Evolutionary conservation across 2,113 vertebrate species (phyloP).

Genomic region (Candoia aspera): DNA sequence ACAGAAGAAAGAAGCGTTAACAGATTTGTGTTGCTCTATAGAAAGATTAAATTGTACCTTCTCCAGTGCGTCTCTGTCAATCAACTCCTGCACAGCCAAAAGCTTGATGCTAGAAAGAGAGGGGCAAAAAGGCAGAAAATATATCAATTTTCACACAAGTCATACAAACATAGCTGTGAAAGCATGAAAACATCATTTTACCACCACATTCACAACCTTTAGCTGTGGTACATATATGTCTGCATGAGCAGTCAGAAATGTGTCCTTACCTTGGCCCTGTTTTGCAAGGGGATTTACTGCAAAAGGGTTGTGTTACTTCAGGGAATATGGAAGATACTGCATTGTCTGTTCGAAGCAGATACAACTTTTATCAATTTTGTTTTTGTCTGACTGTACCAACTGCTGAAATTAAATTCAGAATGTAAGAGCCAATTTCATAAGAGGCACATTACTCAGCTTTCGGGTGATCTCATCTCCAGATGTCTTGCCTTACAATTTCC

Average conservation of each 20-base stretch:
- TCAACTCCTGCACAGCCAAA: slow-evolving; percentile 92
- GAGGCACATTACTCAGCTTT: neutral
- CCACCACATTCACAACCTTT: neutral
- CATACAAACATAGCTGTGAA: neutral
- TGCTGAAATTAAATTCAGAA: neutral
- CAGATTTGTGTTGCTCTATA: neutral
- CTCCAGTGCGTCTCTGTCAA: slow-evolving; percentile 88
- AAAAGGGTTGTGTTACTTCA: neutral
- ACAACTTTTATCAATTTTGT: neutral
- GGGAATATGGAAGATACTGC: neutral
- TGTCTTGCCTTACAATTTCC: neutral
- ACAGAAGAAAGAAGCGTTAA: slow-evolving; percentile 10
- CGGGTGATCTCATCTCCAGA: neutral
- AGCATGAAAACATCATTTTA: neutral
- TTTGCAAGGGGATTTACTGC: slow-evolving; percentile 4
- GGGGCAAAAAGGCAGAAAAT: slow-evolving; percentile 37
- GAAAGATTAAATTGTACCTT: slow-evolving; percentile 80
- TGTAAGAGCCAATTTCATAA: neutral
- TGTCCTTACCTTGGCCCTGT: neutral
- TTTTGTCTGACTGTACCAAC: neutral
- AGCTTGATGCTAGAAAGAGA: slow-evolving; percentile 88
- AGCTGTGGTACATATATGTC: neutral
- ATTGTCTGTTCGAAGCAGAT: slow-evolving; percentile 1
- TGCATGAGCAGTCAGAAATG: neutral
- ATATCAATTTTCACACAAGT: slow-evolving; percentile 18